A percentile compares a stretch with the other conserved stretches of the same genome.
These are phyloP conservation scores for Temnothorax nylanderi DNA, from an alignment of 1,140 invertebrate species.

Conservation along the genomic window DNA sequence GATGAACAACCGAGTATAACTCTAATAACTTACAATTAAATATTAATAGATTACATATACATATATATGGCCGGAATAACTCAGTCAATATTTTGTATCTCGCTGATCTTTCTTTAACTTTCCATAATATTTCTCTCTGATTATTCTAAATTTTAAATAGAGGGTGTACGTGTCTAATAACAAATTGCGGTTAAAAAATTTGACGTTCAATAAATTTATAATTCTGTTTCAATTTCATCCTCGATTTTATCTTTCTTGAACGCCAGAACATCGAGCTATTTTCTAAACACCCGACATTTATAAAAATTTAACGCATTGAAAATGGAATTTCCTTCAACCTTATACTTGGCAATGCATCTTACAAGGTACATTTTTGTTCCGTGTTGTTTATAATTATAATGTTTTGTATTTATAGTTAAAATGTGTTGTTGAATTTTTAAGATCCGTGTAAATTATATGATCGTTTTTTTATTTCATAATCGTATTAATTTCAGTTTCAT, in stretches of 20 bases:
- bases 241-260: not conserved
- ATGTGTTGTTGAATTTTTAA: not conserved
- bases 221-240: not conserved
- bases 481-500: slow-evolving; percentile 4
- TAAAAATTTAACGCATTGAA: not conserved
- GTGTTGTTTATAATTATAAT: not conserved
- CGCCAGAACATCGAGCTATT: not conserved
- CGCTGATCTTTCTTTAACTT: not conserved
- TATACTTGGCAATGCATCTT: slow-evolving; percentile 12
- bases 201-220: not conserved
- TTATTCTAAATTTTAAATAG: not conserved
- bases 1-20: slow-evolving; percentile 8
- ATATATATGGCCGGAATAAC: not conserved
- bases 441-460: not conserved
- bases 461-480: slow-evolving; percentile 1
- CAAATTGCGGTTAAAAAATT: slow-evolving; percentile 21
- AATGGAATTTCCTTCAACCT: not conserved
- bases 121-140: not conserved
- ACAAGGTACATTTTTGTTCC: slow-evolving; percentile 21
- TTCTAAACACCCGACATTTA: not conserved
- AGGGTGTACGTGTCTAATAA: not conserved
- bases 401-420: not conserved
- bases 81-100: not conserved
- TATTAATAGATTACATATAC: slow-evolving; percentile 12
- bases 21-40: slow-evolving; percentile 9